These are phyloP conservation scores for Tupaia chinensis DNA, from an alignment of 2,113 vertebrate species.

Conservation along the genomic window DNA sequence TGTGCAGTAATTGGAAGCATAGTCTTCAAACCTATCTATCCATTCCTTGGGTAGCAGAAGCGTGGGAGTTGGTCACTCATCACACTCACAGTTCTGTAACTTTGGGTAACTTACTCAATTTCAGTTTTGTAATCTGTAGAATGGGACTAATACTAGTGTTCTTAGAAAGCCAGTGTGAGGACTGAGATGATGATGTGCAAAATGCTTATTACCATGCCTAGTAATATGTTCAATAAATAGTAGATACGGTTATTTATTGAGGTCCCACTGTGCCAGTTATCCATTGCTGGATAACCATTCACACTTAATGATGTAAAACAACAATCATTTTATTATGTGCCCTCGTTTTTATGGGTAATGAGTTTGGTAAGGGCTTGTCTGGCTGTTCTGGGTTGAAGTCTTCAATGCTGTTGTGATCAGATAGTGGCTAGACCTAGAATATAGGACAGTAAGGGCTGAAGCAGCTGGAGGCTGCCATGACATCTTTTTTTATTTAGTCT, in stretches of 20 bases:
- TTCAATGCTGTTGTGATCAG: not conserved
- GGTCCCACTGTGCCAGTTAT: not conserved
- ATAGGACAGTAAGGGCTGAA: not conserved
- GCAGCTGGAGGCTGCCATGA: not conserved
- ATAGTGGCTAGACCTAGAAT: not conserved
- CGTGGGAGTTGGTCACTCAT: not conserved
- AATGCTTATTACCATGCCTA: not conserved
- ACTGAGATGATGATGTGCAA: not conserved
- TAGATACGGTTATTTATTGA: not conserved
- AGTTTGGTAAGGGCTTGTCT: not conserved
- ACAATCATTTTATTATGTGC: not conserved
- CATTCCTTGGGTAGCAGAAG: not conserved
- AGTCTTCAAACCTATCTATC: not conserved
- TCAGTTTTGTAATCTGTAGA: conserved; percentile 10
- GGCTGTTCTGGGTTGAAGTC: not conserved
- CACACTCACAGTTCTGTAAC: not conserved
- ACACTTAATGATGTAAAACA: not conserved
- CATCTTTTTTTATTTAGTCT: not conserved
- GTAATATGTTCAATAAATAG: not conserved
- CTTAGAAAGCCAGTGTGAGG: not conserved
- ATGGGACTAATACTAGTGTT: not conserved
- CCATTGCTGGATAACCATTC: not conserved
- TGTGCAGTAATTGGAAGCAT: not conserved
- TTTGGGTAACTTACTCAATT: not conserved
- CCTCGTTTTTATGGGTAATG: not conserved